Evolutionary conservation across 2,113 vertebrate species (phyloP).

Genomic region (Ploceus nigricollis): DNA sequence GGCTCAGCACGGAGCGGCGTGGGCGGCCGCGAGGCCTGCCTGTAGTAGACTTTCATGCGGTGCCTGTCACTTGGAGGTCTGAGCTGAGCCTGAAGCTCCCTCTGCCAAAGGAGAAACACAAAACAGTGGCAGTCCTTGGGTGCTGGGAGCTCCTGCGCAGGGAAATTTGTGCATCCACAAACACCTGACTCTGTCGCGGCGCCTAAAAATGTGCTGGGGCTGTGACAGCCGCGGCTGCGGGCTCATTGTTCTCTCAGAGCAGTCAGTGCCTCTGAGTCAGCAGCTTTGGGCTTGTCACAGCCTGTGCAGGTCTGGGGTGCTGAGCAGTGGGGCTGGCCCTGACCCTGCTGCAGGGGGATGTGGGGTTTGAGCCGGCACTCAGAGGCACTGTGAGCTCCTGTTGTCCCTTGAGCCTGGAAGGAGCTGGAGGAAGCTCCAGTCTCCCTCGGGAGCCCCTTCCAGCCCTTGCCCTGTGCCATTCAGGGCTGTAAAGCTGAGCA

Average conservation of each 20-base stretch:
- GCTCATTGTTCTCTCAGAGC: constrained; percentile 42
- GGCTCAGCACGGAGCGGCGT: background rate
- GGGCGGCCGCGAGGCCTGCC: background rate
- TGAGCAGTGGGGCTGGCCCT: background rate
- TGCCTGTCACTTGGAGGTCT: constrained; percentile 18
- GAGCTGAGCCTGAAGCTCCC: background rate
- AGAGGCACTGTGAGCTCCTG: fast-evolving
- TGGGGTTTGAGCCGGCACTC: background rate
- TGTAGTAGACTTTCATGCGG: background rate
- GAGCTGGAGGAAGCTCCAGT: background rate
- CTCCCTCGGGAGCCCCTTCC: background rate
- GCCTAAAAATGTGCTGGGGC: background rate
- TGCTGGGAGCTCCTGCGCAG: background rate
- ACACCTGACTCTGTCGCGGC: background rate
- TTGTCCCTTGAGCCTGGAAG: background rate
- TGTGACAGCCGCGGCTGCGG: background rate
- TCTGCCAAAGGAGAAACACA: background rate
- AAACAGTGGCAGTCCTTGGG: background rate
- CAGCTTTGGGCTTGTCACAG: constrained; percentile 1
- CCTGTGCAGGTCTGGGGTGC: background rate
- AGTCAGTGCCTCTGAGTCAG: constrained; percentile 40
- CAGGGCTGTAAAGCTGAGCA: background rate
- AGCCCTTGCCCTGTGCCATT: background rate
- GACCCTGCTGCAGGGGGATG: fast-evolving
- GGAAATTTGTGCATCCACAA: background rate